phyloP scores from a whole-genome alignment of 2,888 invertebrate genomes.

The Adelphocoris suturalis region DNA sequence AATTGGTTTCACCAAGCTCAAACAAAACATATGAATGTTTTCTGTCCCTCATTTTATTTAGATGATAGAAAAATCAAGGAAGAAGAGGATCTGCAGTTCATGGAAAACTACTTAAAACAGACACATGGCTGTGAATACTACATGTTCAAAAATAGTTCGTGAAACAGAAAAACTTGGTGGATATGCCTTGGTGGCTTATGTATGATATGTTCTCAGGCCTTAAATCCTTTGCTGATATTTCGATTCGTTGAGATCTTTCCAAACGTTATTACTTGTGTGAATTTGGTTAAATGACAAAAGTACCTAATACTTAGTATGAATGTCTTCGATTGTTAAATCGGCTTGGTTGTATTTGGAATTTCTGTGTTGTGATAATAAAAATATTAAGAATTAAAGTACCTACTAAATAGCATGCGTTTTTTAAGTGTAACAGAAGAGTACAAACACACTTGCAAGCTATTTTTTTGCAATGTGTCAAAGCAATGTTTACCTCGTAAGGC shows the following conservation, averaged over 20 bases:
- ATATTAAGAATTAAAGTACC: background rate
- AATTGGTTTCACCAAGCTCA: background rate
- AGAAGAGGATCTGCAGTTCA: conserved; percentile 61
- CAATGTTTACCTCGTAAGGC: conserved; percentile 21
- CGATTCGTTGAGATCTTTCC: background rate
- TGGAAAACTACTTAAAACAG: conserved; percentile 66
- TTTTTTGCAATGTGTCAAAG: conserved; percentile 3
- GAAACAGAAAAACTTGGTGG: background rate
- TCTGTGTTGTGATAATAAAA: conserved; percentile 21
- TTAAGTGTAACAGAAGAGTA: background rate
- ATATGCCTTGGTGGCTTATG: too few relatives aligned
- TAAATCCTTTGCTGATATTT: too few relatives aligned
- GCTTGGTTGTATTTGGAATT: background rate
- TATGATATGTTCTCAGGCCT: background rate
- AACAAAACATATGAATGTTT: background rate
- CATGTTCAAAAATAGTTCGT: conserved; percentile 37
- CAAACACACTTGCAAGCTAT: background rate
- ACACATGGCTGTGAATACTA: conserved; percentile 68
- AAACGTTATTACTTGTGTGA: background rate
- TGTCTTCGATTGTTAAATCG: background rate
- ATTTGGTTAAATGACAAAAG: too few relatives aligned
- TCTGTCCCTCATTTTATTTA: conserved; percentile 12
- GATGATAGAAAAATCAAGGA: conserved; percentile 8
- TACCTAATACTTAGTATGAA: background rate
- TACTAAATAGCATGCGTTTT: background rate